phyloP scores from a whole-genome alignment of 2,113 vertebrate species.

The Cacatua alba region DNA sequence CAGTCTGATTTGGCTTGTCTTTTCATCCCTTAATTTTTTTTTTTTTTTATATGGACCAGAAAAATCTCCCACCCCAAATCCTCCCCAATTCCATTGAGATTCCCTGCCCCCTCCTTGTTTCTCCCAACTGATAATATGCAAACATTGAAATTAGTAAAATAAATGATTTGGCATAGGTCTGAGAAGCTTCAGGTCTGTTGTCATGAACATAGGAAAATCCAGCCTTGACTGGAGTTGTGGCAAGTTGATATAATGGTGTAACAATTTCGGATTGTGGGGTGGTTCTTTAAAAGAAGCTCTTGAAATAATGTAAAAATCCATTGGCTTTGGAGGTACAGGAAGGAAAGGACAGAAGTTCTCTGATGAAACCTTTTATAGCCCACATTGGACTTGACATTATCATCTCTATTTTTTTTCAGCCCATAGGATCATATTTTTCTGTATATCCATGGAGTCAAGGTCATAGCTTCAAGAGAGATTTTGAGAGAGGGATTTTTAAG shows the following conservation, averaged over 20 bases:
- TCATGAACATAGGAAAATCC: not conserved
- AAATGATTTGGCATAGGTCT: not conserved
- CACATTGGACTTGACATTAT: not conserved
- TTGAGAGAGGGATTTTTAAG: not conserved
- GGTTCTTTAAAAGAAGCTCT: not conserved
- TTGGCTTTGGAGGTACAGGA: not conserved
- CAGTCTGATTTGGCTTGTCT: no score
- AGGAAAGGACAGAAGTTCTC: accelerated
- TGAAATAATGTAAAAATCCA: not conserved
- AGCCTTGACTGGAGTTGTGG: not conserved
- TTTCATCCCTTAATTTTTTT: no score
- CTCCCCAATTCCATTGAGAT: not conserved
- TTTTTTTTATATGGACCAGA: not conserved
- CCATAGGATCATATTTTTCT: not conserved
- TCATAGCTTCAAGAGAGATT: not conserved
- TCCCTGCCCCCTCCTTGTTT: accelerated
- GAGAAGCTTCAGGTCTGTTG: not conserved
- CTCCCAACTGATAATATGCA: not conserved
- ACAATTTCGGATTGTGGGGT: not conserved
- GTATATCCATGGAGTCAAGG: not conserved
- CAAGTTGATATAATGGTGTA: not conserved
- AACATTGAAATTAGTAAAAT: not conserved
- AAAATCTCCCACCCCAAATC: not conserved
- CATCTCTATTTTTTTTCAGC: not conserved
- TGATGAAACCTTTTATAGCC: not conserved